Evolutionary conservation across 1,140 invertebrate species (phyloP).

Genomic region (Laodelphax striatellus): DNA sequence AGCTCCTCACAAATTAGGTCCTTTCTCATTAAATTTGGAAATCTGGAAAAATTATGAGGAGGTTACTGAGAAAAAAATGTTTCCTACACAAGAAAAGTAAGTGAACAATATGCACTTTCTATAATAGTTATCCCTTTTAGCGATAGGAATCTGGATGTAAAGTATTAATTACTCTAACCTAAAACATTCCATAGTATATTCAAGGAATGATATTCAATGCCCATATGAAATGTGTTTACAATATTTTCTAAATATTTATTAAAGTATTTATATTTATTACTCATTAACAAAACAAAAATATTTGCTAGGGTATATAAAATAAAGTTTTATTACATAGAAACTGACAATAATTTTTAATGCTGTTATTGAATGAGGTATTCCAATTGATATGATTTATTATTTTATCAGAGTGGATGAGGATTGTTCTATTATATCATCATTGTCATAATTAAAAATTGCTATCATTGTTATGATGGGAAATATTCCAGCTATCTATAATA

Average conservation of each 20-base stretch:
- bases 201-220: conserved; percentile 12
- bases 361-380: not conserved
- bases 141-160: no score
- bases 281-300: not conserved
- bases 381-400: not conserved
- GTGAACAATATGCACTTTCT: no score
- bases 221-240: conserved; percentile 12
- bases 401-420: no score
- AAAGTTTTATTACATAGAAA: not conserved
- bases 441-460: no score
- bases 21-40: no score
- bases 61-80: no score
- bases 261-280: conserved; percentile 2
- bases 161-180: not conserved
- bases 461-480: no score
- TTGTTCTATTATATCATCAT: no score
- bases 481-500: no score
- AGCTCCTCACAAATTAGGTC: not conserved
- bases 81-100: no score
- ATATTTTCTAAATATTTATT: not conserved
- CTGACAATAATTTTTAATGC: not conserved
- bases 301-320: not conserved
- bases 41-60: no score
- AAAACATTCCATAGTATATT: not conserved
- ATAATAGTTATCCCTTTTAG: no score